These are phyloP conservation scores for Mimas tiliae DNA, from an alignment of 2,888 invertebrate genomes.

Conservation along the genomic window DNA sequence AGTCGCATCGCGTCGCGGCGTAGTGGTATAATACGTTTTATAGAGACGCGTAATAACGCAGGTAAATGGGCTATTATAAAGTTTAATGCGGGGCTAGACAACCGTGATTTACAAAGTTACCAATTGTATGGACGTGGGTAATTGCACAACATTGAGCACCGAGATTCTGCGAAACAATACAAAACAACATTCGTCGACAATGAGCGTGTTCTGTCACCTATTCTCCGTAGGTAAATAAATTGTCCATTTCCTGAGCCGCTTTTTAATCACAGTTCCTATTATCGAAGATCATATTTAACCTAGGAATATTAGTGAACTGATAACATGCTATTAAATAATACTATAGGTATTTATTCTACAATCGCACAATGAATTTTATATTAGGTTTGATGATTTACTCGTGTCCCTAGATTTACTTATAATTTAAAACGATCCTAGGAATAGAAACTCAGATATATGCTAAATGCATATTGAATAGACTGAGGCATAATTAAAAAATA, in stretches of 20 bases:
- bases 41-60: neutral
- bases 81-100: neutral
- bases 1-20: too few species aligned
- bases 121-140: constrained; percentile 37
- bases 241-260: constrained; percentile 6
- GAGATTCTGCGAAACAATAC: constrained; percentile 55
- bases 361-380: too few species aligned
- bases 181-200: constrained; percentile 43
- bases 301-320: neutral
- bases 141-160: constrained; percentile 53
- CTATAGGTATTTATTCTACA: too few species aligned
- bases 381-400: too few species aligned
- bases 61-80: neutral
- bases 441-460: too few species aligned
- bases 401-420: too few species aligned
- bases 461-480: too few species aligned
- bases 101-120: neutral
- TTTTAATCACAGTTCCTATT: constrained; percentile 12
- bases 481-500: too few species aligned
- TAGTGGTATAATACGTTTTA: neutral
- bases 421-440: too few species aligned
- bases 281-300: neutral
- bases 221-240: constrained; percentile 2
- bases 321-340: neutral
- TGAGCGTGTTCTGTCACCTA: constrained; percentile 9